phyloP scores from a whole-genome alignment of 2,113 vertebrate species.

The Phaethornis superciliosus region DNA sequence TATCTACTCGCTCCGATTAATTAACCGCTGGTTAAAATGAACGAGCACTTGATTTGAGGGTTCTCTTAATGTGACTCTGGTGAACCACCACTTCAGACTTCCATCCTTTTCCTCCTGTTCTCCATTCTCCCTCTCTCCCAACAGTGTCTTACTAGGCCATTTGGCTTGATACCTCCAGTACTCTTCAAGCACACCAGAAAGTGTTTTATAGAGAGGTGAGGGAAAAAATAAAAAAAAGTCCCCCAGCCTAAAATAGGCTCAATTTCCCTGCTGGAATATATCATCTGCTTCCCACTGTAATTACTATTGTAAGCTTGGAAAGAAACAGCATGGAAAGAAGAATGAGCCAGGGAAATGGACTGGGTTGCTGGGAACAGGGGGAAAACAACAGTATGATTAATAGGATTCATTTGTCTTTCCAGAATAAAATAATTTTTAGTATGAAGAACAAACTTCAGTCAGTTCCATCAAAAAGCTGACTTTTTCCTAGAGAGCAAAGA shows the following conservation, averaged over 20 bases:
- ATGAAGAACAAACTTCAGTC: neutral
- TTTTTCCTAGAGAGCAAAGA: conserved; percentile 7
- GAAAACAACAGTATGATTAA: neutral
- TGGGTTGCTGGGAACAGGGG: neutral
- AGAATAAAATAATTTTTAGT: neutral
- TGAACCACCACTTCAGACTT: neutral
- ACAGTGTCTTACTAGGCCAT: neutral
- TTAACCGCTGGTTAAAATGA: conserved; percentile 68
- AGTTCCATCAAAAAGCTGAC: neutral
- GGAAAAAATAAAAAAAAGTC: neutral
- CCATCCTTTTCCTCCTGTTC: neutral
- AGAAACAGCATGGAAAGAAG: neutral
- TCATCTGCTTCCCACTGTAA: neutral
- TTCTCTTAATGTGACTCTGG: conserved; percentile 24
- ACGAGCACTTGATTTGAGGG: conserved; percentile 61
- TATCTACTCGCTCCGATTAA: conserved; percentile 68
- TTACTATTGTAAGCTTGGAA: conserved; percentile 23
- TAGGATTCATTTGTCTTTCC: neutral
- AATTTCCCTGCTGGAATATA: neutral
- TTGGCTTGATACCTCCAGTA: fast-evolving
- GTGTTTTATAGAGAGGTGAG: neutral
- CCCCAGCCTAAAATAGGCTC: neutral
- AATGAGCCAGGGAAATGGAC: neutral
- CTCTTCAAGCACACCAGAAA: neutral
- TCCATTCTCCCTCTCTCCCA: neutral